Evolutionary conservation across 2,888 invertebrate species (phyloP).

Genomic region (Melieria picta): DNA sequence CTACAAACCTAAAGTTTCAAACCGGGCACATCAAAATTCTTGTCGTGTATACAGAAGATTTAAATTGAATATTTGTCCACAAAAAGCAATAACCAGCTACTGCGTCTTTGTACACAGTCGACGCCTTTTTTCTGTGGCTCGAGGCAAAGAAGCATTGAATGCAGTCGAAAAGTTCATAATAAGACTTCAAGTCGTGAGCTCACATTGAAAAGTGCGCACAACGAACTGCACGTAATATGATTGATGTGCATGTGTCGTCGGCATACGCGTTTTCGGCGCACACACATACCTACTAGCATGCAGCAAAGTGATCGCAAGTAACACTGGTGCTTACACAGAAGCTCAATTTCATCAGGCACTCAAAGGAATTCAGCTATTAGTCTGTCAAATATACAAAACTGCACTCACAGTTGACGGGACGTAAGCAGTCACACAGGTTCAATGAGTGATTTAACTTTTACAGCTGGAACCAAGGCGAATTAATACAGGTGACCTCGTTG

Average conservation of each 20-base stretch:
- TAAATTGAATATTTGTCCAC: neutral
- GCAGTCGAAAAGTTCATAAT: too few species aligned
- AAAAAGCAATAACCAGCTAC: neutral
- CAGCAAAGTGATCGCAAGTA: slow-evolving; percentile 4
- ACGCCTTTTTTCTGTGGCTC: too few species aligned
- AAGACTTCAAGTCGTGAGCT: too few species aligned
- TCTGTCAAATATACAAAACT: slow-evolving; percentile 40
- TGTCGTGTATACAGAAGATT: neutral
- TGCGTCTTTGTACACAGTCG: too few species aligned
- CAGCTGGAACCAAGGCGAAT: too few species aligned
- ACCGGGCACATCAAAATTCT: too few species aligned
- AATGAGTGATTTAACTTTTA: too few species aligned
- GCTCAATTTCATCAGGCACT: slow-evolving; percentile 58
- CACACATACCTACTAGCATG: neutral
- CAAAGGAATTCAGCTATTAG: slow-evolving; percentile 46
- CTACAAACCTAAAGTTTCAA: too few species aligned
- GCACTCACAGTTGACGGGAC: neutral
- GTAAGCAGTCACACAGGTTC: neutral
- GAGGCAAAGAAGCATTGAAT: too few species aligned
- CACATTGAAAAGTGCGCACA: too few species aligned
- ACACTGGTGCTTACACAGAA: slow-evolving; percentile 58
- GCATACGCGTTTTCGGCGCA: neutral
- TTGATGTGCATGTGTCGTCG: slow-evolving; percentile 23
- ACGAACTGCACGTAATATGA: slow-evolving; percentile 23
- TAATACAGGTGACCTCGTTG: too few species aligned